These are phyloP conservation scores for Thamnaconus septentrionalis DNA, from an alignment of 2,113 vertebrate genomes.

Conservation along the genomic window DNA sequence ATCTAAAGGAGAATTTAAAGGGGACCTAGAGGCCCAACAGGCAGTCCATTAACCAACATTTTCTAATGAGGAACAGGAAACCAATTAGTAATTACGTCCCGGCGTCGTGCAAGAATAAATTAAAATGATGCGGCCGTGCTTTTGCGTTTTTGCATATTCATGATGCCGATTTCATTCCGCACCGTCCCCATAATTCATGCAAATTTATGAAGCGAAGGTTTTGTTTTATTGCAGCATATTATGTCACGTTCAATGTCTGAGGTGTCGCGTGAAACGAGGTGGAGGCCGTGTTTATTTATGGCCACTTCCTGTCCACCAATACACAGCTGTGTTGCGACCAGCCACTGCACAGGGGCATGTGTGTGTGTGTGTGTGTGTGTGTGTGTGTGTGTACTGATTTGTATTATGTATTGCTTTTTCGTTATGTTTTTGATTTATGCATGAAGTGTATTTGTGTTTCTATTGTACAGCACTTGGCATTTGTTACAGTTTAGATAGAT, in stretches of 20 bases:
- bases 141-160: slow-evolving; percentile 75
- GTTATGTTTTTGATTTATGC: too few relatives aligned
- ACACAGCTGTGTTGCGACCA: slow-evolving; percentile 11
- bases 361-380: slow-evolving; percentile 17
- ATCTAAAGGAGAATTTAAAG: slow-evolving; percentile 33
- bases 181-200: slow-evolving; percentile 68
- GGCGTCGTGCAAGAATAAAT: slow-evolving; percentile 57
- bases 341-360: slow-evolving; percentile 6
- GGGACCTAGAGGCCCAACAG: slow-evolving; percentile 18
- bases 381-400: slow-evolving; percentile 6
- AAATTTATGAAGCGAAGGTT: slow-evolving; percentile 73
- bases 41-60: slow-evolving; percentile 72
- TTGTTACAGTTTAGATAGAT: too few relatives aligned
- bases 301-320: slow-evolving; percentile 52
- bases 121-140: slow-evolving; percentile 43
- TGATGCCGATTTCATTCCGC: slow-evolving; percentile 58
- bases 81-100: slow-evolving; percentile 67
- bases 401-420: not conserved
- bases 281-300: slow-evolving; percentile 68
- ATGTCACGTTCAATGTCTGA: slow-evolving; percentile 73
- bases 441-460: too few relatives aligned
- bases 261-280: slow-evolving; percentile 54
- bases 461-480: too few relatives aligned
- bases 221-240: slow-evolving; percentile 73
- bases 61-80: slow-evolving; percentile 66